Conservation (phyloP, 2,113 vertebrate genomes). For the Spermophilus dauricus region DNA sequence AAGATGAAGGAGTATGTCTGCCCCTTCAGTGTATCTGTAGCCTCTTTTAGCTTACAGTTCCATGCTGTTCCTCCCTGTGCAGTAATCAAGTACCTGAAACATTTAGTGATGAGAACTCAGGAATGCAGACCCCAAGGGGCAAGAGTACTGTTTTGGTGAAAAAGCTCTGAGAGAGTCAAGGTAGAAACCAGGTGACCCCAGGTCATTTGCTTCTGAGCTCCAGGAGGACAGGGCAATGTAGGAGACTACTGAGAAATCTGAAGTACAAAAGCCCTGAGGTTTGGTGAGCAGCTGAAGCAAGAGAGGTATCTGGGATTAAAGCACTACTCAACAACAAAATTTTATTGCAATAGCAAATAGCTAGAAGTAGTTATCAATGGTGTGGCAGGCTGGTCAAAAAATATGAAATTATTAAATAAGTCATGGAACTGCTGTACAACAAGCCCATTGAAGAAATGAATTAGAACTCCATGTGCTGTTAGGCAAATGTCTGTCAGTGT, state of each 20-base stretch:
- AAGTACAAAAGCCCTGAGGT: not conserved
- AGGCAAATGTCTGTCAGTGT: not conserved
- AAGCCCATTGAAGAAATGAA: slow-evolving; percentile 7
- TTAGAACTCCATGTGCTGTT: not conserved
- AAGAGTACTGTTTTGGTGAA: too few species aligned
- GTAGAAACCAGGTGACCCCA: not conserved
- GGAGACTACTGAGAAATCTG: not conserved
- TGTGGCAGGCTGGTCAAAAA: not conserved
- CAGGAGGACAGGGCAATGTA: accelerated
- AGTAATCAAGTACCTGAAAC: not conserved
- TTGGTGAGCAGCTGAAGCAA: not conserved
- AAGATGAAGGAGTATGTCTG: not conserved
- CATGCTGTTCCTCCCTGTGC: not conserved
- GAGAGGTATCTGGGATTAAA: not conserved
- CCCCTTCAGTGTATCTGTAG: not conserved
- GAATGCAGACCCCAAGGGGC: not conserved
- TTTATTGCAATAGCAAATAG: not conserved
- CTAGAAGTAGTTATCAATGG: slow-evolving; percentile 18
- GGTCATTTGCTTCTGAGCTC: not conserved
- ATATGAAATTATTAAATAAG: slow-evolving; percentile 27
- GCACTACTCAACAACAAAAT: not conserved
- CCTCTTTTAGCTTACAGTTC: not conserved
- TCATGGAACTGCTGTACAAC: not conserved
- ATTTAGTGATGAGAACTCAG: slow-evolving; percentile 23
- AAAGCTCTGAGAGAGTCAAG: not conserved